Evolutionary conservation across 92 coral and sea anemone species (phyloP), one percentile per base, ranked within the genome.

Genomic region (Heliopora coerulea): DNA sequence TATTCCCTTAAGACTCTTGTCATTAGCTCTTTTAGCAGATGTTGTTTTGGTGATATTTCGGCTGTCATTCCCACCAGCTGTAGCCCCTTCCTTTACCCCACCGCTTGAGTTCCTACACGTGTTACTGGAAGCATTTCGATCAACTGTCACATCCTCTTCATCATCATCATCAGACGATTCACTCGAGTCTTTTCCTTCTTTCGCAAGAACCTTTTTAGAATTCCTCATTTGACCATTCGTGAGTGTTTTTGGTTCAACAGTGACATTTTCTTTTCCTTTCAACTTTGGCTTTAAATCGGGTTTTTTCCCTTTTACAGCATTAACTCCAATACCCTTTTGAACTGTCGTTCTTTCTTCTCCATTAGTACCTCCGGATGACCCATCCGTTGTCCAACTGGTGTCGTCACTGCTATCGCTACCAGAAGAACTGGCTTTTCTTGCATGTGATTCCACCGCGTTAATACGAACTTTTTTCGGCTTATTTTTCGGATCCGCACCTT

Each of bases 371-470:
- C 23, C 35, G 33, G 20, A 1, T 11, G 73, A 42, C 19, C 14
- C 35, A 48, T 66, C 15, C 11, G 73, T 21, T 33, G 0, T 15
- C 74, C 74, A 67, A 41, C 74, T 67, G 23, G 58, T 67, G 9
- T 49, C 74, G 37, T 46, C 59, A 67, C 54, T 65, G 19, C 72
- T 40, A 6, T 64, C 54, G 32, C 58, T 24, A 6, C 58, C 44
- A 42, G 73, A 66, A 27, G 46, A 27, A 27, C 41, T 28, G 59
- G 34, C 17, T 8, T n/a, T 32, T 23, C 41, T 48, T 41, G 20
- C 8, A 9, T 8, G 29, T 35, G 49, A 65, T 9, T 20, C 32
- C 8, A 7, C 54, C 19, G 32, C 8, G 25, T 32, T 32, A 30
- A 23, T 19, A 17, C 14, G 23, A 13, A 15, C 3, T 50, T 65